Percentiles rank a stretch among this genome's conserved stretches.
phyloP scores from a whole-genome alignment of 2,113 vertebrate species.

The Calypte anna region DNA sequence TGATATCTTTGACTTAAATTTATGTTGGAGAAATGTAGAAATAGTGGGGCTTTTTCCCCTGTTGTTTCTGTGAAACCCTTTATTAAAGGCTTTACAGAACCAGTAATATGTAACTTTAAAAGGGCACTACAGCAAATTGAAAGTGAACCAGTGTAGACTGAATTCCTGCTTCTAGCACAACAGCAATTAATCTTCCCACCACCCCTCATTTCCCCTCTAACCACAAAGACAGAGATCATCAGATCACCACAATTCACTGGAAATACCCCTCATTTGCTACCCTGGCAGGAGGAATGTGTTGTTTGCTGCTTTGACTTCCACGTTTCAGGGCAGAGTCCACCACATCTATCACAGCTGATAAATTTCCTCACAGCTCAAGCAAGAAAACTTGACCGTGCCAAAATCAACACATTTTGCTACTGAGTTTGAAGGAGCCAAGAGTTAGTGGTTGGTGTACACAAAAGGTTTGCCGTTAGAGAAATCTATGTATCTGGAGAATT shows the following conservation, averaged over 20 bases:
- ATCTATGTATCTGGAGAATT: background rate
- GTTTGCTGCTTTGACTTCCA: background rate
- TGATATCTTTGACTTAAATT: background rate
- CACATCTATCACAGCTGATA: background rate
- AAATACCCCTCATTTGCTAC: background rate
- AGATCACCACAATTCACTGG: rapidly evolving
- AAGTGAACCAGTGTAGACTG: background rate
- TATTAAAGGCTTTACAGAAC: constrained; percentile 13
- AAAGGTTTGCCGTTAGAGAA: background rate
- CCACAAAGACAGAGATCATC: background rate
- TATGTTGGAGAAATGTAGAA: background rate
- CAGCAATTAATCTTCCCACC: constrained; percentile 10
- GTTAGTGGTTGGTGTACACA: background rate
- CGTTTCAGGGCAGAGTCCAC: constrained; percentile 25
- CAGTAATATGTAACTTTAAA: background rate
- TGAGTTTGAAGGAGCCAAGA: background rate
- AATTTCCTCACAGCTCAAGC: background rate
- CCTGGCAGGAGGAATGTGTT: background rate
- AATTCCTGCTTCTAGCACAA: background rate
- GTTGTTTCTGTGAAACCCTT: background rate
- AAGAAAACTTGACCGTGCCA: background rate
- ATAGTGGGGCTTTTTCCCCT: background rate
- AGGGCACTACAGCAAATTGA: background rate
- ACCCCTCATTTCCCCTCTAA: background rate
- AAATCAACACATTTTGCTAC: background rate